phyloP scores from a whole-genome alignment of 2,888 invertebrate genomes.

The Torymus auratus region DNA sequence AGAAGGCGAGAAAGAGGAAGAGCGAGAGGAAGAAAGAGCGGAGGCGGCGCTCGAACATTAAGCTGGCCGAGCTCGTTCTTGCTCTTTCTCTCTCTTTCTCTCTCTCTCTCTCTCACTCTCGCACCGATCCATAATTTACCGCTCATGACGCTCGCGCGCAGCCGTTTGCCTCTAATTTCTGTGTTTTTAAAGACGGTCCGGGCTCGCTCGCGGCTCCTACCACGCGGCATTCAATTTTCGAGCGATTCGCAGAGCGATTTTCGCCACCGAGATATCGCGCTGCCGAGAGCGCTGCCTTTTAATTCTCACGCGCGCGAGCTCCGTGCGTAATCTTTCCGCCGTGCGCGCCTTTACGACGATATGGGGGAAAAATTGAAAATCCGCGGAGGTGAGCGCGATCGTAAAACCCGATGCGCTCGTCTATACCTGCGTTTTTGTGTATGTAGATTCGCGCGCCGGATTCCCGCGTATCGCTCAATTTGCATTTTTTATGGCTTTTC shows the following conservation, averaged over 20 bases:
- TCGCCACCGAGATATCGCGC: slow-evolving; percentile 35
- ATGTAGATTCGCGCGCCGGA: slow-evolving; percentile 1
- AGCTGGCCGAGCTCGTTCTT: slow-evolving; percentile 46
- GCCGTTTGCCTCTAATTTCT: slow-evolving; percentile 75
- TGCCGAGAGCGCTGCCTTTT: slow-evolving; percentile 8
- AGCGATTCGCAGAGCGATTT: slow-evolving; percentile 48
- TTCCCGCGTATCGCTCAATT: slow-evolving; percentile 50
- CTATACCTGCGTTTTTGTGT: slow-evolving; percentile 25
- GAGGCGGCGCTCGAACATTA: slow-evolving; percentile 44
- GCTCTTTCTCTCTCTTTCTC: slow-evolving; percentile 19
- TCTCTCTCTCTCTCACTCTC: slow-evolving; percentile 21
- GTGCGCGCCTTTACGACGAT: slow-evolving; percentile 1
- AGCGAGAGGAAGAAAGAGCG: slow-evolving; percentile 2
- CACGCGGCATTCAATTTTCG: slow-evolving; percentile 70
- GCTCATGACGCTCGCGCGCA: slow-evolving; percentile 69
- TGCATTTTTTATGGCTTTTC: slow-evolving; percentile 52
- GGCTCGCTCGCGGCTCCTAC: slow-evolving; percentile 64
- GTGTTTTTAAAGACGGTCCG: slow-evolving; percentile 72
- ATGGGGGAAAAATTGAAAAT: slow-evolving; percentile 43
- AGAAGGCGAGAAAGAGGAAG: slow-evolving; percentile 14
- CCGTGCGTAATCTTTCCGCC: no score
- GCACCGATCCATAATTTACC: slow-evolving; percentile 75
- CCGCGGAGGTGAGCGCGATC: slow-evolving; percentile 28
- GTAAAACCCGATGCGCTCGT: slow-evolving; percentile 20
- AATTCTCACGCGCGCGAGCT: slow-evolving; percentile 30